Conservation (phyloP, 2,797 vertebrate genomes). For the Luscinia megarhynchos region DNA sequence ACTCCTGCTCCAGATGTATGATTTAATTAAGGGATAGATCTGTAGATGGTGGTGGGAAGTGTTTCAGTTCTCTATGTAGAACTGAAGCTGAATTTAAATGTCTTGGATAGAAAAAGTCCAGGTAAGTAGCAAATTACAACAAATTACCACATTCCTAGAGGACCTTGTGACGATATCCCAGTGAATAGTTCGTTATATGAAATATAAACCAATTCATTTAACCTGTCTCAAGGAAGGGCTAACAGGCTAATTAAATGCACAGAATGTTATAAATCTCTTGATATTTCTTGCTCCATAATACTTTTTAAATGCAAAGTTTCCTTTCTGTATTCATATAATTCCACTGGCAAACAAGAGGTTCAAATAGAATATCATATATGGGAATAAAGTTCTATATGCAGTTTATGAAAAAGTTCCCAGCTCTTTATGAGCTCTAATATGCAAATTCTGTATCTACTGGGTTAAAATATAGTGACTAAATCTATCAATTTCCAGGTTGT, state of each 20-base stretch:
- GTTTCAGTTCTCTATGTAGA: background rate
- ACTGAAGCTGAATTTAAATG: background rate
- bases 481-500: background rate
- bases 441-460: background rate
- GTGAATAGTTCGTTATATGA: background rate
- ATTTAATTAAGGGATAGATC: background rate
- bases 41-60: background rate
- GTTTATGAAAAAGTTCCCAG: background rate
- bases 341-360: background rate
- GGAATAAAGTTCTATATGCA: background rate
- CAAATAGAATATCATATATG: accelerated
- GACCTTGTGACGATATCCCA: background rate
- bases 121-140: background rate
- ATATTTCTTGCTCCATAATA: background rate
- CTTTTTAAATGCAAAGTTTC: background rate
- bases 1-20: background rate
- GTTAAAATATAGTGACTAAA: background rate
- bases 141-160: background rate
- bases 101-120: background rate
- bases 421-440: background rate
- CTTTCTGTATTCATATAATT: background rate
- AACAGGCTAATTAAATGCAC: background rate
- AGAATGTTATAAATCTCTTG: background rate
- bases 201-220: background rate
- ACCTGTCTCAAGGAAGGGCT: background rate